These are phyloP conservation scores for Smittia sp. DNA, from an alignment of 2,888 invertebrate species.

Conservation along the genomic window DNA sequence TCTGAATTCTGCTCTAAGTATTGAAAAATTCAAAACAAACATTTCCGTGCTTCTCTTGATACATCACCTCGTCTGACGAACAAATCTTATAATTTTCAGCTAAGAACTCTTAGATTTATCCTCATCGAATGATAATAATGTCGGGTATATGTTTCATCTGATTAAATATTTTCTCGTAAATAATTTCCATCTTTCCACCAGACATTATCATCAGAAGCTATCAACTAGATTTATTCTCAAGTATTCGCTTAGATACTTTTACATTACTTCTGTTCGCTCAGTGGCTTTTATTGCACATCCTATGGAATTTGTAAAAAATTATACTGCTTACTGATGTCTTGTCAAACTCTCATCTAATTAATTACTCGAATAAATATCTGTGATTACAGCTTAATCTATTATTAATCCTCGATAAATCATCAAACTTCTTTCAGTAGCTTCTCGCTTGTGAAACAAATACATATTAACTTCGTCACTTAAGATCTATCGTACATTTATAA, in stretches of 20 bases:
- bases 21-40: conserved; percentile 22
- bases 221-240: neutral
- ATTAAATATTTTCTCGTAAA: neutral
- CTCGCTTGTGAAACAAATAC: conserved; percentile 2
- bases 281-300: neutral
- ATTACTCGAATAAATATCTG: conserved; percentile 28
- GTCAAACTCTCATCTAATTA: conserved; percentile 29
- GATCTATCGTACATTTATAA: conserved; percentile 30
- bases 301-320: neutral
- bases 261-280: neutral
- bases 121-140: conserved; percentile 12
- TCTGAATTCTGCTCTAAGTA: conserved; percentile 20
- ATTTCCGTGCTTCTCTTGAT: neutral
- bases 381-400: conserved; percentile 31
- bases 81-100: neutral
- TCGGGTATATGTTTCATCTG: neutral
- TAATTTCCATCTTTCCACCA: neutral
- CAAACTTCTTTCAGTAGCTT: neutral
- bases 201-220: conserved; percentile 19
- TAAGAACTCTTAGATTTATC: neutral
- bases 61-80: neutral
- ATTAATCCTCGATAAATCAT: conserved; percentile 33
- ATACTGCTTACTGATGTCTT: neutral
- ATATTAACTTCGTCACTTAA: conserved; percentile 41
- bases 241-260: neutral